Evolutionary conservation across 53 echinoderm and acorn worm species (phyloP), one percentile per base, ranked within the genome.

Genomic region (Hippasteria phrygiana): DNA sequence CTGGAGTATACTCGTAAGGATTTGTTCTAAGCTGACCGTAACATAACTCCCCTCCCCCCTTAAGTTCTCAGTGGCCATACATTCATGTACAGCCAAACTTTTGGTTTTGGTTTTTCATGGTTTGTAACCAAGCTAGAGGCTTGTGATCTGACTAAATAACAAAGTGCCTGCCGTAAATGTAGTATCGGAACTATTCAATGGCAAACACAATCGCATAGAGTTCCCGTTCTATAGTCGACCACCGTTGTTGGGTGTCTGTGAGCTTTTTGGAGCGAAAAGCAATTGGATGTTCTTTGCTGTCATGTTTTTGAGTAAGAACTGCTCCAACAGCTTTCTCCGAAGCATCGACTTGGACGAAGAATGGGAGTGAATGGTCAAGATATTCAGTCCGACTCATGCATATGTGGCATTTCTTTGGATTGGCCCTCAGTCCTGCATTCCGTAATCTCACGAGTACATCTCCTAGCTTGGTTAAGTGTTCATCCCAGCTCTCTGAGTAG

Each of bases 401-500:
- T 20, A 93, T 72, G 18, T 80, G 64, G 74, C 88, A 93, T 33
- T 93, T 93, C n/a, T n/a, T 42, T 14, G 90, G 90, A 29, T 90
- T 93, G 4, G 70, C 78, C 18, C 45, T 93, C 65, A 93, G 40
- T 2, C 85, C 76, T 1, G 93, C 90, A 24, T 36, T 64, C 62
- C 62, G 53, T 27, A 90, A 41, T 40, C 80, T 89, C 8, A 28
- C 70, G 29, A 93, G 37, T n/a, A 93, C 90, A 41, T 86, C 87
- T 10, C 47, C 70, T 28, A 89, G 16, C 18, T 88, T 63, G n/a
- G 12, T n/a, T 3, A 88, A 11, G 39, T 93, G 91, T 5, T 91
- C 88, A 5, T 91, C 91, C 94, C 94, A 94, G 13, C 62, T 91
- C 3, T 91, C 72, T 39, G 85, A 89, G 51, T 47, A 94, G 12